Evolutionary conservation across 2,113 vertebrate species (phyloP).

Genomic region (Acrocephalus arundinaceus): DNA sequence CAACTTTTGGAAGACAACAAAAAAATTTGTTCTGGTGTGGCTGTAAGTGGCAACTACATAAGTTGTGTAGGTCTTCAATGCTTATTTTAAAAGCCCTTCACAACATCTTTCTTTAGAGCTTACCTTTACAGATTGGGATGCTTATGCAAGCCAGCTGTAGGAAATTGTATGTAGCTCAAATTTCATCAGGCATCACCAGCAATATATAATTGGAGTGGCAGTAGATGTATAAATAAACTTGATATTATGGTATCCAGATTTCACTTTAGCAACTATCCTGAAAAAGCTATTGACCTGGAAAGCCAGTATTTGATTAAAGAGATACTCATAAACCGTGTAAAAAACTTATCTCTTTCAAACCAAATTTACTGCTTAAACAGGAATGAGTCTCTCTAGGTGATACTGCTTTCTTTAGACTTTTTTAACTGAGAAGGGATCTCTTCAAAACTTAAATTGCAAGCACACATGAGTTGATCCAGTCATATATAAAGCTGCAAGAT

Average conservation of each 20-base stretch:
- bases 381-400: neutral
- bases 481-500: neutral
- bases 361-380: neutral
- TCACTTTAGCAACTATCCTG: neutral
- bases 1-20: neutral
- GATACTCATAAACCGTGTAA: neutral
- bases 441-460: neutral
- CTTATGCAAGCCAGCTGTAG: neutral
- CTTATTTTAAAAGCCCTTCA: neutral
- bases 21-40: neutral
- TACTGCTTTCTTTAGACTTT: neutral
- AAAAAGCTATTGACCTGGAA: neutral
- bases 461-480: neutral
- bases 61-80: neutral
- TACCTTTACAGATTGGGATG: neutral
- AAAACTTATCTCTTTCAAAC: neutral
- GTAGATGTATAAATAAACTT: neutral
- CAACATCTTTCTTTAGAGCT: neutral
- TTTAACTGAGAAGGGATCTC: neutral
- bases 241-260: neutral
- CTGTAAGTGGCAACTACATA: neutral
- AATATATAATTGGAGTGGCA: neutral
- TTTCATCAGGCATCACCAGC: neutral
- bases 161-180: neutral
- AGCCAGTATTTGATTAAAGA: neutral